Percentiles rank a stretch among this genome's conserved stretches.
Evolutionary conservation across 2,888 invertebrate genomes (phyloP).

Genomic region (Masnerella sp.): DNA sequence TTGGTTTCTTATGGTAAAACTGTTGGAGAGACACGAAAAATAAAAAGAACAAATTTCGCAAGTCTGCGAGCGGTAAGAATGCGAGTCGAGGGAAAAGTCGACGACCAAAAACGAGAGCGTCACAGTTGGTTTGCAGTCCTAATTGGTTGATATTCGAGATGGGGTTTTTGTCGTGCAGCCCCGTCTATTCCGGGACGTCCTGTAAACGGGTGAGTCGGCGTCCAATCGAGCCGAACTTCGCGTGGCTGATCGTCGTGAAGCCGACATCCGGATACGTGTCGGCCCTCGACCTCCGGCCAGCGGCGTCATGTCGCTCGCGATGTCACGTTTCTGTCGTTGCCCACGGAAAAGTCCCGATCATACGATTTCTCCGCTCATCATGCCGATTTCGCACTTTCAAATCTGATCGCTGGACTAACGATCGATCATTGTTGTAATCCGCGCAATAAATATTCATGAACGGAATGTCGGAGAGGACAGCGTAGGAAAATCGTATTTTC

Average conservation of each 20-base stretch:
- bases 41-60: too few relatives aligned
- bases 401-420: slow-evolving; percentile 48
- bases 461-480: too few relatives aligned
- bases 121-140: slow-evolving; percentile 21
- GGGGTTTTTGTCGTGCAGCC: slow-evolving; percentile 10
- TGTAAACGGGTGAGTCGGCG: slow-evolving; percentile 21
- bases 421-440: slow-evolving; percentile 41
- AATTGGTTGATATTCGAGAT: slow-evolving; percentile 41
- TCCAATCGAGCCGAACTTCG: slow-evolving; percentile 28
- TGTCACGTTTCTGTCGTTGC: slow-evolving; percentile 49
- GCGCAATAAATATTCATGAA: slow-evolving; percentile 53
- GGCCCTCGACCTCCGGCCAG: slow-evolving; percentile 34
- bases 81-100: background rate
- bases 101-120: slow-evolving; percentile 12
- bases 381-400: slow-evolving; percentile 44
- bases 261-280: slow-evolving; percentile 52
- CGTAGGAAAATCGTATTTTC: too few relatives aligned
- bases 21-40: too few relatives aligned
- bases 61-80: too few relatives aligned
- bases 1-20: too few relatives aligned
- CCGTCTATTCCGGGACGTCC: slow-evolving; percentile 19
- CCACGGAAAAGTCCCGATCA: slow-evolving; percentile 30
- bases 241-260: slow-evolving; percentile 36
- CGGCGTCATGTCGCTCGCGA: slow-evolving; percentile 42
- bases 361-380: slow-evolving; percentile 35